Conservation (phyloP, 2,888 invertebrate genomes). For the Pseudoips prasinana region DNA sequence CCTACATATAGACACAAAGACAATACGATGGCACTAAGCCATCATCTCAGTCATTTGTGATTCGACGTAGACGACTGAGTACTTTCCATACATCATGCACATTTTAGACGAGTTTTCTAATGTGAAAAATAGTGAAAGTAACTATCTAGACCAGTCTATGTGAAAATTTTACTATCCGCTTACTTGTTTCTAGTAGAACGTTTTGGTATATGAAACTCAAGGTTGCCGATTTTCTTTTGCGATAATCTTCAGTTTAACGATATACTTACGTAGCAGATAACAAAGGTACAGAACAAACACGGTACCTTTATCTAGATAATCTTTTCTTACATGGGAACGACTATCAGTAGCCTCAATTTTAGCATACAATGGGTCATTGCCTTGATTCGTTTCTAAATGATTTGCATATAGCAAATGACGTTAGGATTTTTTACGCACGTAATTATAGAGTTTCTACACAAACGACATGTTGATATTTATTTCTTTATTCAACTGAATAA, state of each 20-base stretch:
- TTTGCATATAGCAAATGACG: constrained; percentile 33
- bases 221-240: no score
- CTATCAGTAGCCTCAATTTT: constrained; percentile 43
- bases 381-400: constrained; percentile 45
- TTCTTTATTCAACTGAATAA: constrained; percentile 10
- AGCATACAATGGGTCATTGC: constrained; percentile 54
- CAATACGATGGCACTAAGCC: constrained; percentile 13
- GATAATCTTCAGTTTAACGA: no score
- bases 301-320: constrained; percentile 35
- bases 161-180: neutral
- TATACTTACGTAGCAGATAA: no score
- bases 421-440: constrained; percentile 6
- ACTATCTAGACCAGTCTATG: neutral
- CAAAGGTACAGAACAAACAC: constrained; percentile 20
- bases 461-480: constrained; percentile 10
- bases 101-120: neutral
- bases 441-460: constrained; percentile 14
- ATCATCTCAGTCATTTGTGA: constrained; percentile 6
- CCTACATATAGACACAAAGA: constrained; percentile 1
- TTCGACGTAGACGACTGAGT: neutral
- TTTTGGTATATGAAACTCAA: no score
- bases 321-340: constrained; percentile 49
- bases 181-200: no score
- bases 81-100: constrained; percentile 2
- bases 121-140: neutral